A percentile compares a stretch with the other conserved stretches of the same genome.
Conservation (phyloP, 2,888 invertebrate species). For the Drosophila austrosaltans region DNA sequence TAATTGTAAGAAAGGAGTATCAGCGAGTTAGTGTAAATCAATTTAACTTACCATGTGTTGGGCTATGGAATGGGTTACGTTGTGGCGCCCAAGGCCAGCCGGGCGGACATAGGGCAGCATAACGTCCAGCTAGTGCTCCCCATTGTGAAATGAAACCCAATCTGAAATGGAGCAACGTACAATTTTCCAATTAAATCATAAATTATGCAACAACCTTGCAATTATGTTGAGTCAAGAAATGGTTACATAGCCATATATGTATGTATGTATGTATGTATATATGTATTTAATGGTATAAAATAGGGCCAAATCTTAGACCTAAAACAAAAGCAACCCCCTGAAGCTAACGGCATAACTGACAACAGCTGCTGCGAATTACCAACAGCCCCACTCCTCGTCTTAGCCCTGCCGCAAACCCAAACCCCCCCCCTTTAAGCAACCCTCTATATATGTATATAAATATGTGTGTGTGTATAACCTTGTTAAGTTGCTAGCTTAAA, state of each 20-base stretch:
- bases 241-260: not conserved
- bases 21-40: not conserved
- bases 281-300: not conserved
- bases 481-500: slow-evolving; percentile 77
- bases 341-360: slow-evolving; percentile 59
- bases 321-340: slow-evolving; percentile 55
- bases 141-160: slow-evolving; percentile 92
- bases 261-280: not conserved
- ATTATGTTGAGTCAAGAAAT: slow-evolving; percentile 45
- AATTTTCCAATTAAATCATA: slow-evolving; percentile 51
- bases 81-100: slow-evolving; percentile 87
- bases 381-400: slow-evolving; percentile 12
- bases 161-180: slow-evolving; percentile 84
- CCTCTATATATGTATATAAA: slow-evolving; percentile 23
- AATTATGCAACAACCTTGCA: slow-evolving; percentile 50
- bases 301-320: slow-evolving; percentile 8
- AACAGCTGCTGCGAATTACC: slow-evolving; percentile 74
- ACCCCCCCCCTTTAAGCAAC: slow-evolving; percentile 5
- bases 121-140: slow-evolving; percentile 90
- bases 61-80: slow-evolving; percentile 85
- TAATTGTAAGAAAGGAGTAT: not conserved
- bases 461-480: slow-evolving; percentile 57
- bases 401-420: slow-evolving; percentile 5
- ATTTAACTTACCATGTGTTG: slow-evolving; percentile 87
- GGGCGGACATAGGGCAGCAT: slow-evolving; percentile 88